Percentiles rank a stretch among this genome's conserved stretches.
Evolutionary conservation across 2,113 vertebrate species (phyloP).

Genomic region (Pitta sordida): DNA sequence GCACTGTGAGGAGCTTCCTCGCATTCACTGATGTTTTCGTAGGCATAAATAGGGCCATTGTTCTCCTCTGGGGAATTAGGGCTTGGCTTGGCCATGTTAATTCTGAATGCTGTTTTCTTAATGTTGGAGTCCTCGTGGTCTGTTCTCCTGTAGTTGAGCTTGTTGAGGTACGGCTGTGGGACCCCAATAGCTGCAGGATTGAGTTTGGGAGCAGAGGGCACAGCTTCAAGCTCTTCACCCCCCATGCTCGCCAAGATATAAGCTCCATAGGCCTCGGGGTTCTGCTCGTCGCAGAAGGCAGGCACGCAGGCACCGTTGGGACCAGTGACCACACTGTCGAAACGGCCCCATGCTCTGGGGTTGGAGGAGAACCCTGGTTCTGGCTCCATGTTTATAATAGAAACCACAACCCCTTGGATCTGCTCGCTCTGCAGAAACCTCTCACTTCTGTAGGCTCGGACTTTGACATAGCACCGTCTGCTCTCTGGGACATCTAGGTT

Average conservation of each 20-base stretch:
- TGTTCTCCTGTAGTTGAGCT: slow-evolving; percentile 89
- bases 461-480: slow-evolving; percentile 92
- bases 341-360: slow-evolving; percentile 94
- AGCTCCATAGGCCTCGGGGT: slow-evolving; percentile 86
- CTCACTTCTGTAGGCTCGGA: slow-evolving; percentile 90
- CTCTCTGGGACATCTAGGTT: slow-evolving; percentile 96
- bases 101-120: slow-evolving; percentile 94
- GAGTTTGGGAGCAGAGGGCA: slow-evolving; percentile 86
- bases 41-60: slow-evolving; percentile 91
- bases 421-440: slow-evolving; percentile 94
- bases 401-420: slow-evolving; percentile 89
- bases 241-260: slow-evolving; percentile 91
- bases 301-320: slow-evolving; percentile 90
- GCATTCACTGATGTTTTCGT: slow-evolving; percentile 86
- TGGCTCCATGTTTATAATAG: slow-evolving; percentile 92
- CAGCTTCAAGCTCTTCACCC: slow-evolving; percentile 93
- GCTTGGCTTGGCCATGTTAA: slow-evolving; percentile 90
- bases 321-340: slow-evolving; percentile 91
- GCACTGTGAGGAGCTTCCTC: slow-evolving; percentile 88
- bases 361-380: slow-evolving; percentile 87
- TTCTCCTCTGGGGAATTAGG: slow-evolving; percentile 85
- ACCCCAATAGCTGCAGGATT: slow-evolving; percentile 89
- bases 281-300: slow-evolving; percentile 92
- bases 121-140: slow-evolving; percentile 86
- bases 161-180: slow-evolving; percentile 89